Evolutionary conservation across 1,140 invertebrate species (phyloP).

Genomic region (Schlechtendalia chinensis): DNA sequence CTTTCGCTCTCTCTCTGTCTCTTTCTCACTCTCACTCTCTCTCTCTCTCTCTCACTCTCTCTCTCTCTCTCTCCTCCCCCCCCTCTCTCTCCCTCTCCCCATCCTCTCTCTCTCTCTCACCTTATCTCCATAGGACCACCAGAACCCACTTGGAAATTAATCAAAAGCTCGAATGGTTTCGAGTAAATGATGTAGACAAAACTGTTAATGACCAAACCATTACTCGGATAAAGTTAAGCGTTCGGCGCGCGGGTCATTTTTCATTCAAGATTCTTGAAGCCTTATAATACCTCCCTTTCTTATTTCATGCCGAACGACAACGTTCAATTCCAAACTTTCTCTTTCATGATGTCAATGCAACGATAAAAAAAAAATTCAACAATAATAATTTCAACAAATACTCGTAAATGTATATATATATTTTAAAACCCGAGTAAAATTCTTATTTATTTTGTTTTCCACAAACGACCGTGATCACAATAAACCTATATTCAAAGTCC

Average conservation of each 20-base stretch:
- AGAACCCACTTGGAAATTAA: constrained; percentile 35
- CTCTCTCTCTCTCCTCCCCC: too few relatives aligned
- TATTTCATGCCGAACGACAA: too few relatives aligned
- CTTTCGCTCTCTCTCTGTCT: too few relatives aligned
- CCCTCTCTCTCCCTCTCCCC: too few relatives aligned
- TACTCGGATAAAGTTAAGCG: constrained; percentile 37
- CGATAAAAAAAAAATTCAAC: neutral
- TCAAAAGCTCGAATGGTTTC: constrained; percentile 33
- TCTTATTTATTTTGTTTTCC: too few relatives aligned
- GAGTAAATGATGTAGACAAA: constrained; percentile 49
- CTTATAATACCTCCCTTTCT: too few relatives aligned
- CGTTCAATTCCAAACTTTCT: too few relatives aligned
- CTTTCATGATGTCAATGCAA: neutral
- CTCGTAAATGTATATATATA: constrained; percentile 1
- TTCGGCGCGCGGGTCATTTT: constrained; percentile 28
- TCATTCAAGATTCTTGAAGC: constrained; percentile 35
- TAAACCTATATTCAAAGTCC: too few relatives aligned
- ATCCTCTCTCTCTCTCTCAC: too few relatives aligned
- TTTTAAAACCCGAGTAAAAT: neutral
- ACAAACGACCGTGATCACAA: too few relatives aligned
- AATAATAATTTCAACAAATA: neutral
- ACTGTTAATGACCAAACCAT: constrained; percentile 37
- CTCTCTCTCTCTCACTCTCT: too few relatives aligned
- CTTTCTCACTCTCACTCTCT: too few relatives aligned
- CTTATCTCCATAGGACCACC: neutral